A percentile compares a stretch with the other conserved stretches of the same genome.
phyloP scores from a whole-genome alignment of 2,888 invertebrate species.

The Drosophila pseudotakahashii region DNA sequence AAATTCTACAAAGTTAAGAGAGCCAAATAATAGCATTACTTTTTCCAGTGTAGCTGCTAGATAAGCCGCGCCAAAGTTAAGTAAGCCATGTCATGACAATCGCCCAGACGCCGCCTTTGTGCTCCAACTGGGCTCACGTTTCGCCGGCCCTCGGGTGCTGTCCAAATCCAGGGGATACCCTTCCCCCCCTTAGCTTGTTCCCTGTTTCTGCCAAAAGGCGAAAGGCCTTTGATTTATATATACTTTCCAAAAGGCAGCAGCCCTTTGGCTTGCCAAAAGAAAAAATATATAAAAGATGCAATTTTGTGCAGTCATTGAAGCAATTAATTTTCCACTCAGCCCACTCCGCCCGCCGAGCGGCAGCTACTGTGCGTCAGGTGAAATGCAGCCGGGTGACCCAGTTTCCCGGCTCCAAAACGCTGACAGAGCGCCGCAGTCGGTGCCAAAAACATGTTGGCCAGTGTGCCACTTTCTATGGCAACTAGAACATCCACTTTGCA shows the following conservation, averaged over 20 bases:
- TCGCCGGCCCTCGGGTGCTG: slow-evolving; percentile 59
- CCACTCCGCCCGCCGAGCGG: neutral
- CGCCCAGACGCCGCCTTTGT: slow-evolving; percentile 58
- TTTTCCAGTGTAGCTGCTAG: slow-evolving; percentile 63
- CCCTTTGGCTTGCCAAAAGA: slow-evolving; percentile 25
- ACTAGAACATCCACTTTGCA: slow-evolving; percentile 72
- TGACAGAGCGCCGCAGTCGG: slow-evolving; percentile 12
- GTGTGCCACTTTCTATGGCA: slow-evolving; percentile 71
- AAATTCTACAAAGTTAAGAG: neutral
- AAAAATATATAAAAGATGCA: slow-evolving; percentile 40
- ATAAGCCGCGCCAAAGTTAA: slow-evolving; percentile 71
- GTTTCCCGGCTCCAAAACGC: slow-evolving; percentile 19
- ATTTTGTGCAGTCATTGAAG: slow-evolving; percentile 60
- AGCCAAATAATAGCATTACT: neutral
- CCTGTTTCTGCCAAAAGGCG: slow-evolving; percentile 39
- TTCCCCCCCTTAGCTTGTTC: neutral
- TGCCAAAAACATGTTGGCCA: slow-evolving; percentile 65
- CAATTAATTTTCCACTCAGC: slow-evolving; percentile 48
- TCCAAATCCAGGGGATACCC: slow-evolving; percentile 7
- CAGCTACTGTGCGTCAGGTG: slow-evolving; percentile 70
- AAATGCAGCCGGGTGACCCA: slow-evolving; percentile 66
- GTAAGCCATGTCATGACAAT: slow-evolving; percentile 78
- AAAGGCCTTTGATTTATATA: slow-evolving; percentile 69
- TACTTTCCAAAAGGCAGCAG: slow-evolving; percentile 57
- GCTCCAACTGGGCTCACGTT: slow-evolving; percentile 59